Conservation (phyloP, 2,797 vertebrate species). For the Petrocephalus sullivani region DNA sequence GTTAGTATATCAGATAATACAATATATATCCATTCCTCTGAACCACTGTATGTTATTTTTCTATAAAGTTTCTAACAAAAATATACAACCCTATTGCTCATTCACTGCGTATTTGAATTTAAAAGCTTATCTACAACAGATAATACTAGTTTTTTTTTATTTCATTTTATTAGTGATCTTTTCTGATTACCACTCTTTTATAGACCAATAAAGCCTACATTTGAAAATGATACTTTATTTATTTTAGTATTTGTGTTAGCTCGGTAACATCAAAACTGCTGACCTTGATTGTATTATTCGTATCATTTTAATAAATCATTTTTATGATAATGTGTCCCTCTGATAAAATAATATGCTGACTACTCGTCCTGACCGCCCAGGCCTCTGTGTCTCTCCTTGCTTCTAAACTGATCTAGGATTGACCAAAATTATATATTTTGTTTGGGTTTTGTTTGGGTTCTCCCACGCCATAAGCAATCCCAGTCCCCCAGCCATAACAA, state of each 20-base stretch:
- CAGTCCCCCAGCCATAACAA: not conserved
- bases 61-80: not conserved
- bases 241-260: not conserved
- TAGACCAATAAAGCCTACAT: not conserved
- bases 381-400: not conserved
- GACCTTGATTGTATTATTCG: not conserved
- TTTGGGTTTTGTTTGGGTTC: slow-evolving; percentile 22
- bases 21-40: not conserved
- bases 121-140: not conserved
- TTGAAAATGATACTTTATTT: not conserved
- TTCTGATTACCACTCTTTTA: not conserved
- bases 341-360: not conserved
- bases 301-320: not conserved
- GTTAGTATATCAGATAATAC: not conserved
- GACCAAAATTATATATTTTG: not conserved
- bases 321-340: not conserved
- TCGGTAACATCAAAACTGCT: not conserved
- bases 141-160: not conserved
- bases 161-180: not conserved
- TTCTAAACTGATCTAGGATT: not conserved
- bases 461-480: slow-evolving; percentile 22
- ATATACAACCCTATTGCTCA: not conserved
- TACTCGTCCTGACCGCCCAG: not conserved
- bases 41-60: not conserved
- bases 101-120: not conserved